Base-by-base conservation (phyloP, 2,113 vertebrate species). In the Philantomba maxwellii region DNA sequence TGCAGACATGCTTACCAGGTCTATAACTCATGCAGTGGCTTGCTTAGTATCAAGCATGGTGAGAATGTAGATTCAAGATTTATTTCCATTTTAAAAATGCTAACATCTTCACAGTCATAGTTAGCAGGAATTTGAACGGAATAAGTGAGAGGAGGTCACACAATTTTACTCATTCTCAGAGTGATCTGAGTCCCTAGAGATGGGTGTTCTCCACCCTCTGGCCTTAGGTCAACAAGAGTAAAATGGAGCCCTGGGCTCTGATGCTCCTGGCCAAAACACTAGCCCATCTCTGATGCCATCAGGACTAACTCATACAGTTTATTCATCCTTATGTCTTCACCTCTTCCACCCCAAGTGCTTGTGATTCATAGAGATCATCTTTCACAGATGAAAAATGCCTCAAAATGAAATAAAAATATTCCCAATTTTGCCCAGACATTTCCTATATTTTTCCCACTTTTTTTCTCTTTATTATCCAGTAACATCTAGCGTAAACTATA, bases 1-100 rank as follows among this genome's bases (percentile, higher is more conserved):
- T 55, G 36, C 36, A 55, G 66, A 64, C 13, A 15, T 30, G 26
- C 53, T 57, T 87, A 55, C 5, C 26, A 87, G 33, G 11, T 47
- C 6, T 36, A 2, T 0, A 21, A 30, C 12, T 19, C 17, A 21
- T 77, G 25, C 3, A 36, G 6, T 47, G 12, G 7, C 5, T 43
- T 75, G 14, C 7, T 36, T 86, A 6, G 17, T 17, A 49, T 39
- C 10, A 43, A 80, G 21, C 26, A 47, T 21, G 23, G 45, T 30
- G 13, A 55, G 19, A 88, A 39, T 12, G 64, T 17, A 77, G 25
- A 43, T 15, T 30, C 21, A 81, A 70, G 9, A 33, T 6, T 62
- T 53, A 17, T 51, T 89, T 87, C 30, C 23, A 7, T 49, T 70
- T 12, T 23, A 45, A 53, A 57, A 93, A 45, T 23, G 33, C 3